These are phyloP conservation scores for Macropis europaea DNA, from an alignment of 2,888 invertebrate genomes.

Conservation along the genomic window DNA sequence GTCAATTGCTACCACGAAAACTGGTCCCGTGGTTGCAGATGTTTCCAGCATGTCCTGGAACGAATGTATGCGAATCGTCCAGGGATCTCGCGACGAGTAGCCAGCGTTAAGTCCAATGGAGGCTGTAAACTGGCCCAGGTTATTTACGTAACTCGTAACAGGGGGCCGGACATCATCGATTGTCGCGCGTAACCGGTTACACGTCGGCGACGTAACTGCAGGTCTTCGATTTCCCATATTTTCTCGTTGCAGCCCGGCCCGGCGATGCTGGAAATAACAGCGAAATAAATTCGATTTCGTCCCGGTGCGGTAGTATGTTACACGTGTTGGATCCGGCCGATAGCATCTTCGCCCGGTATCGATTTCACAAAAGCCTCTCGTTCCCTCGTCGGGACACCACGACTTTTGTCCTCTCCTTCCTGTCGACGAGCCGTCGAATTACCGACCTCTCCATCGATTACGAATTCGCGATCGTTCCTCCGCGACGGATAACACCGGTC, in stretches of 20 bases:
- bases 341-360: constrained; percentile 76
- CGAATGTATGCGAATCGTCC: no score
- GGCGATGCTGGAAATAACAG: constrained; percentile 65
- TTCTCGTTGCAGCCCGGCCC: constrained; percentile 27
- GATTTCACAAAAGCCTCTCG: constrained; percentile 77
- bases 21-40: no score
- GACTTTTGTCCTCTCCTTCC: constrained; percentile 55
- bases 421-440: constrained; percentile 67
- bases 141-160: constrained; percentile 43
- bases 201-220: constrained; percentile 6
- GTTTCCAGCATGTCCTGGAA: no score
- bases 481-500: neutral
- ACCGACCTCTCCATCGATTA: constrained; percentile 61
- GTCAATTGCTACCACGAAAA: no score
- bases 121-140: constrained; percentile 6
- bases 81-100: constrained; percentile 4
- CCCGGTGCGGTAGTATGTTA: constrained; percentile 77
- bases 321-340: constrained; percentile 78
- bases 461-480: constrained; percentile 36
- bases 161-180: constrained; percentile 30
- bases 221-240: constrained; percentile 61
- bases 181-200: constrained; percentile 48
- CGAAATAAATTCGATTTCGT: constrained; percentile 76
- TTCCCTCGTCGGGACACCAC: constrained; percentile 21
- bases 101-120: neutral